These are phyloP conservation scores for Chauna torquata DNA, from an alignment of 2,113 vertebrate genomes.

Conservation along the genomic window DNA sequence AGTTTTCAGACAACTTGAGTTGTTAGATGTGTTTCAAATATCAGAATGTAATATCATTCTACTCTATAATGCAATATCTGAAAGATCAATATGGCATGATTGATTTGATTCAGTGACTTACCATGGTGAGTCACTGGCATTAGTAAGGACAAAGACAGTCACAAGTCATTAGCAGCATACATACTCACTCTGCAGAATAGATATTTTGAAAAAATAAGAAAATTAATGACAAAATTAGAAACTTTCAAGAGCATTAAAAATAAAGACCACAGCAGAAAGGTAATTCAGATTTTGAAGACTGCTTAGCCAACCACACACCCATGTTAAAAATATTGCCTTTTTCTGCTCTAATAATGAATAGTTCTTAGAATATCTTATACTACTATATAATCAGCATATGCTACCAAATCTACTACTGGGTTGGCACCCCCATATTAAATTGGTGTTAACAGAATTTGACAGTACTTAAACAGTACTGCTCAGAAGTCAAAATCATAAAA, in stretches of 20 bases:
- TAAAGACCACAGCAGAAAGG: neutral
- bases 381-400: neutral
- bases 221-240: neutral
- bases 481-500: neutral
- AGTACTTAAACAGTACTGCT: neutral
- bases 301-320: neutral
- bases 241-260: neutral
- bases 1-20: neutral
- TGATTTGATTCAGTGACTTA: neutral
- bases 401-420: neutral
- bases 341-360: neutral
- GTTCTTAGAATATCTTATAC: neutral
- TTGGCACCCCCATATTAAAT: neutral
- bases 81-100: neutral
- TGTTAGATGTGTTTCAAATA: neutral
- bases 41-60: neutral
- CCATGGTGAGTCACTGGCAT: neutral
- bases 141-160: neutral
- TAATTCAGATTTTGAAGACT: neutral
- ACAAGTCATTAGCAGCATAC: neutral
- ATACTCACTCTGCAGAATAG: neutral
- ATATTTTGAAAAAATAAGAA: neutral
- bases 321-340: neutral
- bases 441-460: neutral
- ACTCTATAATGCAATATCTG: neutral